Evolutionary conservation across 2,888 invertebrate genomes (phyloP).

Genomic region (Mythimna pallens): DNA sequence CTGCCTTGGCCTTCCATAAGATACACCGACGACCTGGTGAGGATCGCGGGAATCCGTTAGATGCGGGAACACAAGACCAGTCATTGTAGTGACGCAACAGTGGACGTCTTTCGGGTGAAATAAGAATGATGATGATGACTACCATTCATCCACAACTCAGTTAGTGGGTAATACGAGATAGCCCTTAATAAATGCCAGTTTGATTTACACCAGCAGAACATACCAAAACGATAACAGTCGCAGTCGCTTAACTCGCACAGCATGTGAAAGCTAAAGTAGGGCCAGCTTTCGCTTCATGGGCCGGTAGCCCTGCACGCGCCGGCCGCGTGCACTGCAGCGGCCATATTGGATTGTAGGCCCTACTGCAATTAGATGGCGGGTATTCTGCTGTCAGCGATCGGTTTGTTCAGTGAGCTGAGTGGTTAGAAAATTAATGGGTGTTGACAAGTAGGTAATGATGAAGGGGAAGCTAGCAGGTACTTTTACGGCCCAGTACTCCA

Average conservation of each 20-base stretch:
- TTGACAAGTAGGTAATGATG: background rate
- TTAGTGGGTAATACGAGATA: too few species aligned
- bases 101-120: too few species aligned
- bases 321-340: slow-evolving; percentile 53
- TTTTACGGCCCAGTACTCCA: too few species aligned
- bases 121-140: too few species aligned
- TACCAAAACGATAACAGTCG: slow-evolving; percentile 50
- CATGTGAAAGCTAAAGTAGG: slow-evolving; percentile 71
- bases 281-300: slow-evolving; percentile 71
- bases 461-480: too few species aligned
- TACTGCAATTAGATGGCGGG: slow-evolving; percentile 56
- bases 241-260: slow-evolving; percentile 36
- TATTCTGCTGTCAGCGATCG: slow-evolving; percentile 29
- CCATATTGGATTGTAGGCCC: slow-evolving; percentile 57
- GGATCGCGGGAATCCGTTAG: too few species aligned
- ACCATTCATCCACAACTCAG: too few species aligned
- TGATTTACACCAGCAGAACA: slow-evolving; percentile 21
- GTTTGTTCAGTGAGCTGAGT: slow-evolving; percentile 22
- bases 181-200: too few species aligned
- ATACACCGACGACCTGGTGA: too few species aligned
- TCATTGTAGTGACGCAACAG: too few species aligned
- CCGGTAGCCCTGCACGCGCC: slow-evolving; percentile 67
- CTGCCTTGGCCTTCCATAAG: background rate
- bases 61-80: too few species aligned
- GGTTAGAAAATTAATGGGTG: slow-evolving; percentile 18